Evolutionary conservation across 2,113 vertebrate species (phyloP).

Genomic region (Cisticola juncidis): DNA sequence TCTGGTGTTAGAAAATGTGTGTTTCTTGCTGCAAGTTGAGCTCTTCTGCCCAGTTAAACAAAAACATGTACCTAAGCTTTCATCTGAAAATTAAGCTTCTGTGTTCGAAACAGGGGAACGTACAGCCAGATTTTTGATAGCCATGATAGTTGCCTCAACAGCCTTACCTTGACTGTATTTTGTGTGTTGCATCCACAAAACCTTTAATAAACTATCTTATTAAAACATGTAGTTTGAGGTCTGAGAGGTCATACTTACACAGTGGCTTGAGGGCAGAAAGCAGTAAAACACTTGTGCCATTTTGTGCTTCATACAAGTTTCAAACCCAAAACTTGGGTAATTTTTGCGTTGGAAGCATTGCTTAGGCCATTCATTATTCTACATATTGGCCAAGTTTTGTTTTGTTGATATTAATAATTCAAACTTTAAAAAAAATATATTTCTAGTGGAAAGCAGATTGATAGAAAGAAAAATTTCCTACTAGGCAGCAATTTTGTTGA

Average conservation of each 20-base stretch:
- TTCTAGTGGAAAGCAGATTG: not conserved
- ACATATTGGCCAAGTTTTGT: not conserved
- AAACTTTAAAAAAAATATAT: not conserved
- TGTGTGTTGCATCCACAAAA: not conserved
- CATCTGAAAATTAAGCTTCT: not conserved
- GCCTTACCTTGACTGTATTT: not conserved
- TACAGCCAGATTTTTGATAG: not conserved
- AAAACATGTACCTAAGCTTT: not conserved
- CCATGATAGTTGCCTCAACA: accelerated
- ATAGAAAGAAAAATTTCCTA: not conserved
- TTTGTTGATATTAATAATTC: not conserved
- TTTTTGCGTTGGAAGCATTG: not conserved
- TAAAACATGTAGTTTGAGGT: not conserved
- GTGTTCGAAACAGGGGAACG: not conserved
- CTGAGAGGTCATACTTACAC: not conserved
- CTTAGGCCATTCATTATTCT: not conserved
- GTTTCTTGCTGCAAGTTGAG: not conserved
- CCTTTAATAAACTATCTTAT: not conserved
- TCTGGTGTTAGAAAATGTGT: not conserved
- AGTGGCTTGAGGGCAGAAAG: not conserved
- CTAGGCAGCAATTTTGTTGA: not conserved
- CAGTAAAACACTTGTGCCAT: not conserved
- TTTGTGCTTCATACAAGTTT: not conserved
- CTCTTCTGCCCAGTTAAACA: not conserved
- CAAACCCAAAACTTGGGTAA: not conserved